Conservation (phyloP, 1,140 invertebrate species). For the Nilaparvata lugens region DNA sequence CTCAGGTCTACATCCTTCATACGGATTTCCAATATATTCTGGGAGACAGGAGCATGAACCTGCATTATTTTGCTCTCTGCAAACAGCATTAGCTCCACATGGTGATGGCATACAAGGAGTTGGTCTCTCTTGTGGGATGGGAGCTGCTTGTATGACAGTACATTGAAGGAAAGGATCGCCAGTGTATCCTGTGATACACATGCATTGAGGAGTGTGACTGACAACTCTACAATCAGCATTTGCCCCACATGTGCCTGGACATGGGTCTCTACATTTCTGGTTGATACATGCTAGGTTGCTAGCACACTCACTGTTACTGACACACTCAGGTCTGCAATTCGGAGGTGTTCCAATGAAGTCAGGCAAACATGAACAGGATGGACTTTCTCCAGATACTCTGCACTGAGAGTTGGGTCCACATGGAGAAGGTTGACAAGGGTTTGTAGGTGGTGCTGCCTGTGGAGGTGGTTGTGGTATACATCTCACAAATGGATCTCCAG, state of each 20-base stretch:
- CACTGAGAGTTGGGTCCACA: conserved; percentile 63
- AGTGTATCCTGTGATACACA: conserved; percentile 44
- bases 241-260: conserved; percentile 49
- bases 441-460: conserved; percentile 56
- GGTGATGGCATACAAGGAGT: conserved; percentile 56
- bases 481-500: conserved; percentile 58
- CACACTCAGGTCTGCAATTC: conserved; percentile 55
- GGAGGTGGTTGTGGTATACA: conserved; percentile 52
- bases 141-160: conserved; percentile 20
- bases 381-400: conserved; percentile 44
- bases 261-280: conserved; percentile 58
- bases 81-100: conserved; percentile 58
- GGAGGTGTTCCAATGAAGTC: conserved; percentile 52
- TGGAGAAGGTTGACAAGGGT: conserved; percentile 46
- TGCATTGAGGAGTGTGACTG: conserved; percentile 53
- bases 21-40: conserved; percentile 37
- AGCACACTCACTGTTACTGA: conserved; percentile 51
- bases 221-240: conserved; percentile 56
- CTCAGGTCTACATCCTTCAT: conserved; percentile 57
- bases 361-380: conserved; percentile 53
- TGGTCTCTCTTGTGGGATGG: conserved; percentile 20
- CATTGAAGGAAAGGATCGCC: conserved; percentile 57
- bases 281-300: conserved; percentile 53
- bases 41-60: conserved; percentile 54
- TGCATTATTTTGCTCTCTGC: conserved; percentile 53